Base-by-base conservation (phyloP, 2,888 invertebrate genomes). In the Drosophila kanekoi region DNA sequence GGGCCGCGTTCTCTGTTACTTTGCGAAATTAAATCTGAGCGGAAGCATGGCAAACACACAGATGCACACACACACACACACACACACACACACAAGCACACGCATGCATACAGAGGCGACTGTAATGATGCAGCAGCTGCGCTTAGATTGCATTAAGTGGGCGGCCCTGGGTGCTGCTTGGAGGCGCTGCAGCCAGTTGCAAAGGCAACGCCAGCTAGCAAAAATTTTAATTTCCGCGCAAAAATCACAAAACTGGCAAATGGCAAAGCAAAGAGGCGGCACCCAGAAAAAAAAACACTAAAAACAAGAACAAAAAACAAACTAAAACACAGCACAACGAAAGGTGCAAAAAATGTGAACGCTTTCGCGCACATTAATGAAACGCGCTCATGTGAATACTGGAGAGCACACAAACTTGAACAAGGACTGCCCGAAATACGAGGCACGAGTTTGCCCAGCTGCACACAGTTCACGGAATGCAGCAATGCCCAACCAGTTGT, bases 61-160 rank as follows among this genome's bases (percentile, higher is more conserved):
- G 13, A 54, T n/a, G 60, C 35, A 49, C 16, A 52, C 48, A 47
- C 49, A 38, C 53, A 38, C 53, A 49, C 59, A 51, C 41, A 48
- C 56, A 48, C 35, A 54, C 54, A 49, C 43, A 52, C 53, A 38
- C 53, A 49, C 59, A 51, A 38, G 45, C 56, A 48, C 35, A 54
- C 54, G 52, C 43, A 52, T 53, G 59, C 60, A 54, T 45, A 66
- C 63, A 16, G 44, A 40, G 28, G 52, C 45, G 69, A 68, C 61
- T 78, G 89, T 90, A 90, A 89, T 87, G 81, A 86, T 89, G 89
- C 85, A 85, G 85, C 90, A 88, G 87, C 89, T 79, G 86, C 90
- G 87, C 90, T 90, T 86, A 86, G 86, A 86, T 90, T 90, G 86
- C 86, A 86, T 86, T 89, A 90, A 87, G 79, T 80, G 90, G 90